Conservation (phyloP, 2,797 vertebrate species). For the Poliocrania exsul region DNA sequence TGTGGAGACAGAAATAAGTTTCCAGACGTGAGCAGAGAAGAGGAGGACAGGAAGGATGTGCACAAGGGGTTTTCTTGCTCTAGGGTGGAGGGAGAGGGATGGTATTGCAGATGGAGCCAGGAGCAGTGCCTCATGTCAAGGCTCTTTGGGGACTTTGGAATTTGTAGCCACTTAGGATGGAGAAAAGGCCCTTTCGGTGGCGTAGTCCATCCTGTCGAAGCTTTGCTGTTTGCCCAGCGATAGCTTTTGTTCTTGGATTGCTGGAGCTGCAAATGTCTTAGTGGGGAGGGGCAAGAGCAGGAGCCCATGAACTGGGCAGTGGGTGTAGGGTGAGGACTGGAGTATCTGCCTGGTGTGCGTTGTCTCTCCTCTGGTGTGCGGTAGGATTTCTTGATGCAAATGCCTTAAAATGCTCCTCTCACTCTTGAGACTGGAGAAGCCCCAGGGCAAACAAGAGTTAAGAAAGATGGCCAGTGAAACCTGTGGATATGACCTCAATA, state of each 20-base stretch:
- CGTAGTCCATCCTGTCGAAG: neutral
- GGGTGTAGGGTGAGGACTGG: neutral
- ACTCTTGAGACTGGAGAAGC: neutral
- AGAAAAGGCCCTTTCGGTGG: neutral
- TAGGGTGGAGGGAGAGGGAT: neutral
- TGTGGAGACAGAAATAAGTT: neutral
- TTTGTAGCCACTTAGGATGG: neutral
- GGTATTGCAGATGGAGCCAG: neutral
- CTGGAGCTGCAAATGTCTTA: neutral
- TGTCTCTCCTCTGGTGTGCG: neutral
- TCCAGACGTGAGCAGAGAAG: neutral
- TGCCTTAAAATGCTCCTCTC: neutral
- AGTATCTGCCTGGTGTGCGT: neutral
- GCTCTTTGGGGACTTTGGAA: neutral
- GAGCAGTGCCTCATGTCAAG: rapidly evolving
- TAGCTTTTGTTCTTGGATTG: neutral
- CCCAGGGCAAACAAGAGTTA: neutral
- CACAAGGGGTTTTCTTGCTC: neutral
- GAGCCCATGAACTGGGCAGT: neutral
- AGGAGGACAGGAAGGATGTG: neutral
- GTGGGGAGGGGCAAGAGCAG: neutral
- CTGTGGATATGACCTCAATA: neutral
- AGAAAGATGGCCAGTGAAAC: neutral
- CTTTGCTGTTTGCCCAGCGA: neutral
- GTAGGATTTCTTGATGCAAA: neutral